phyloP scores from a whole-genome alignment of 2,113 vertebrate genomes.

The Erythrocercus mccallii region DNA sequence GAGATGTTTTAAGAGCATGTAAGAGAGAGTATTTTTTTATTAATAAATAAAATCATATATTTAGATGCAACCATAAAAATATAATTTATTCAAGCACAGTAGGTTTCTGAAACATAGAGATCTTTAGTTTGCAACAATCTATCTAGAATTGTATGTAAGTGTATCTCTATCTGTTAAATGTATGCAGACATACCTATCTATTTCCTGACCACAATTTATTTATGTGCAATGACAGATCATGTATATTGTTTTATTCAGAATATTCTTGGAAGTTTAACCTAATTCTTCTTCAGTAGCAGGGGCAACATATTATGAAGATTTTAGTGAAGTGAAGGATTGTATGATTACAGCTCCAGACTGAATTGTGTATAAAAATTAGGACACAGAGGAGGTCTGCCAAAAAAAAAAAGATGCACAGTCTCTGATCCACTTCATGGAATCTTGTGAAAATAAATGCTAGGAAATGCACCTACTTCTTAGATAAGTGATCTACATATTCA shows the following conservation, averaged over 20 bases:
- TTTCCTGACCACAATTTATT: background rate
- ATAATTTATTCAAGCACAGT: background rate
- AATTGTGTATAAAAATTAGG: background rate
- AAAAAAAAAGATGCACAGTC: background rate
- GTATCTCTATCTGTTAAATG: background rate
- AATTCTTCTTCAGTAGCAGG: background rate
- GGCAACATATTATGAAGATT: background rate
- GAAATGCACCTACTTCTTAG: background rate
- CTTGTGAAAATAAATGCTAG: background rate
- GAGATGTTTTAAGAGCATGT: background rate
- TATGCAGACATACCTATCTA: background rate
- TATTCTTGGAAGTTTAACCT: background rate
- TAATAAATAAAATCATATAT: background rate
- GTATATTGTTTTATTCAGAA: background rate
- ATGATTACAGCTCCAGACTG: background rate
- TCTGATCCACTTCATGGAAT: background rate
- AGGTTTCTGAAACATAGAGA: background rate
- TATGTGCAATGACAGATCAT: background rate
- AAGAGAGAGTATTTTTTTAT: background rate
- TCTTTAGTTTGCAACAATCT: background rate
- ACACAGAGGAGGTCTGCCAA: background rate
- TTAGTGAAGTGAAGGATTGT: background rate
- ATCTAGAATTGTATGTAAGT: background rate
- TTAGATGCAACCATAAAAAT: background rate
- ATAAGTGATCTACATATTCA: background rate